Evolutionary conservation across 1,140 invertebrate genomes (phyloP).

Genomic region (Trichonephila clavipes): DNA sequence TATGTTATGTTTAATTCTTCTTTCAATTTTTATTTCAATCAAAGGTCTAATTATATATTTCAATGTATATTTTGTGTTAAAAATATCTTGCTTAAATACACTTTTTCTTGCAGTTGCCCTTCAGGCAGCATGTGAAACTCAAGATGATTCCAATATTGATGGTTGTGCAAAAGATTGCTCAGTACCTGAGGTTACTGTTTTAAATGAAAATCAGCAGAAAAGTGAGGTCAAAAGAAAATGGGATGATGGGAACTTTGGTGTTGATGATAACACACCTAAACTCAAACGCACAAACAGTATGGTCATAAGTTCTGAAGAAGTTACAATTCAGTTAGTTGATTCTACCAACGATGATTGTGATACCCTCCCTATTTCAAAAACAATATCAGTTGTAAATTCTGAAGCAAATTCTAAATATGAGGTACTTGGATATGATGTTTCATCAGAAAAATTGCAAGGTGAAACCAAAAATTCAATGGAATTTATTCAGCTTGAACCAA

Average conservation of each 20-base stretch:
- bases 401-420: slow-evolving; percentile 46
- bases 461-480: slow-evolving; percentile 32
- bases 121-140: slow-evolving; percentile 63
- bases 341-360: slow-evolving; percentile 44
- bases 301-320: slow-evolving; percentile 50
- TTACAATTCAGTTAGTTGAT: slow-evolving; percentile 50
- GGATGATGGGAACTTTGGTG: slow-evolving; percentile 35
- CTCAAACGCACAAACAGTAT: slow-evolving; percentile 61
- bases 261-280: slow-evolving; percentile 42
- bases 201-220: slow-evolving; percentile 59
- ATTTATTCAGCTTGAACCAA: slow-evolving; percentile 56
- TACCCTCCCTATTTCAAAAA: slow-evolving; percentile 61
- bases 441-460: slow-evolving; percentile 11
- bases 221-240: slow-evolving; percentile 63
- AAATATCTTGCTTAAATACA: neutral
- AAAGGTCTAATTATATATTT: no score
- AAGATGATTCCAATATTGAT: slow-evolving; percentile 34
- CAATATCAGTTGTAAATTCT: slow-evolving; percentile 55
- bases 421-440: slow-evolving; percentile 17
- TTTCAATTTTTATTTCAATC: no score
- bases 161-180: slow-evolving; percentile 6
- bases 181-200: neutral
- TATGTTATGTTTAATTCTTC: no score
- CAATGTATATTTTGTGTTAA: no score
- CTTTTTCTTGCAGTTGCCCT: slow-evolving; percentile 50